These are phyloP conservation scores for Hydractinia symbiolongicarpus DNA, from an alignment of 30 jellyfish, hydroid and myxozoan genomes.

Conservation along the genomic window DNA sequence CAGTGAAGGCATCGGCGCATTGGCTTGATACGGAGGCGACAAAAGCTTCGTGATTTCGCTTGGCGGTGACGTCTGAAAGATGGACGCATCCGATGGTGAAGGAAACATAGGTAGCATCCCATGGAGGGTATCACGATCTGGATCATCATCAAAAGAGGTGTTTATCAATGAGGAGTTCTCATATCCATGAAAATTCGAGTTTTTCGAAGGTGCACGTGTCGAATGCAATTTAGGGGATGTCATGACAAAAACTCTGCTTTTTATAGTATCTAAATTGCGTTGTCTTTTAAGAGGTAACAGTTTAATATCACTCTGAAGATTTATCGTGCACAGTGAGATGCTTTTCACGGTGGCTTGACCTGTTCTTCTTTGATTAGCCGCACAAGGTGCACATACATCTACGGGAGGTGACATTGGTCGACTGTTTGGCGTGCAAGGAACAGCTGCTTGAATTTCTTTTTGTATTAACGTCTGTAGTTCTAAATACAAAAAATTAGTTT, in stretches of 20 bases:
- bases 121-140: conserved; percentile 20
- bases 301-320: neutral
- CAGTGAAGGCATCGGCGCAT: conserved; percentile 45
- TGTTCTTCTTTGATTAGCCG: conserved; percentile 13
- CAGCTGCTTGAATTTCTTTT: conserved; percentile 3
- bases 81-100: conserved; percentile 74
- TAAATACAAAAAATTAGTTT: neutral
- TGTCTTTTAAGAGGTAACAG: neutral
- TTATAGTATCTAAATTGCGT: conserved; percentile 12
- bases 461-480: conserved; percentile 19
- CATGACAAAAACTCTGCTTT: conserved; percentile 25
- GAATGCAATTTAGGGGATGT: conserved; percentile 12
- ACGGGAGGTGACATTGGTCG: conserved; percentile 31
- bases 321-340: conserved; percentile 25
- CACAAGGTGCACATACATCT: conserved; percentile 28
- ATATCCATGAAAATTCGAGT: neutral
- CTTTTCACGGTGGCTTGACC: conserved; percentile 20
- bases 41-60: conserved; percentile 57
- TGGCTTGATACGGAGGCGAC: conserved; percentile 56
- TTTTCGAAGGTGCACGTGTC: neutral
- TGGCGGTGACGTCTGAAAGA: conserved; percentile 64
- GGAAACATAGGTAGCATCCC: conserved; percentile 58
- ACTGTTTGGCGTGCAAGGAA: neutral
- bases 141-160: conserved; percentile 16
- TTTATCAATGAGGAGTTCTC: neutral